Percentiles rank a stretch among this genome's conserved stretches.
phyloP scores from a whole-genome alignment of 35 echinoderm and acorn worm species.

The Acanthaster planci region DNA sequence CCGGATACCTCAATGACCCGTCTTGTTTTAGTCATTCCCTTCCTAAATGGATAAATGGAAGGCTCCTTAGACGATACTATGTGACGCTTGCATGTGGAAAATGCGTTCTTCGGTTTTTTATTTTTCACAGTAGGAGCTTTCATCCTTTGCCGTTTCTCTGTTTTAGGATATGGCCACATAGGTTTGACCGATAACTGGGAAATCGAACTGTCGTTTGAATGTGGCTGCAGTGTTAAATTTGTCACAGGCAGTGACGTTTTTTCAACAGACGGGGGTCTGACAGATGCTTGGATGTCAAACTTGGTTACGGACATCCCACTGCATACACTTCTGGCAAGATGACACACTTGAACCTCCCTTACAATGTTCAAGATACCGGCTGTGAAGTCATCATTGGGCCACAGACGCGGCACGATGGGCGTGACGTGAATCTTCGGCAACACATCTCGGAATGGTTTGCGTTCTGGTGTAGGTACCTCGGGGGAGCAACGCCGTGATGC shows the following conservation, averaged over 20 bases:
- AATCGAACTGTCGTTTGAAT: no score
- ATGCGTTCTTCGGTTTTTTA: neutral
- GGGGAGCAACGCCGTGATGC: neutral
- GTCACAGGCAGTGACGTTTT: no score
- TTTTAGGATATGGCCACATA: no score
- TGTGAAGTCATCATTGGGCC: constrained; percentile 9
- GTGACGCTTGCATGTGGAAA: neutral
- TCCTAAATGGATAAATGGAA: neutral
- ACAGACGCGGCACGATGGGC: constrained; percentile 20
- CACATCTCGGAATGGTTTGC: neutral
- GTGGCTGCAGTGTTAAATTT: no score
- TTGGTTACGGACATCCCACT: neutral
- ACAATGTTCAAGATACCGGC: constrained; percentile 2
- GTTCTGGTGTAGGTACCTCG: neutral
- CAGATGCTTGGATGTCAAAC: no score
- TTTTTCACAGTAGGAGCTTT: neutral
- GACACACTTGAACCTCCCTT: neutral
- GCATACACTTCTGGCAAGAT: neutral
- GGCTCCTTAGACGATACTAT: neutral
- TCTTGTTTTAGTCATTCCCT: neutral
- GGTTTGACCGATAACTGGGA: no score
- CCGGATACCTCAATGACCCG: constrained; percentile 17
- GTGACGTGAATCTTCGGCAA: neutral
- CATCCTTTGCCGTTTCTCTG: no score
- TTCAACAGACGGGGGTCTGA: no score